Percentiles rank a stretch among this genome's conserved stretches.
Conservation (phyloP, 2,888 invertebrate genomes). For the Hoplodrina ambigua region DNA sequence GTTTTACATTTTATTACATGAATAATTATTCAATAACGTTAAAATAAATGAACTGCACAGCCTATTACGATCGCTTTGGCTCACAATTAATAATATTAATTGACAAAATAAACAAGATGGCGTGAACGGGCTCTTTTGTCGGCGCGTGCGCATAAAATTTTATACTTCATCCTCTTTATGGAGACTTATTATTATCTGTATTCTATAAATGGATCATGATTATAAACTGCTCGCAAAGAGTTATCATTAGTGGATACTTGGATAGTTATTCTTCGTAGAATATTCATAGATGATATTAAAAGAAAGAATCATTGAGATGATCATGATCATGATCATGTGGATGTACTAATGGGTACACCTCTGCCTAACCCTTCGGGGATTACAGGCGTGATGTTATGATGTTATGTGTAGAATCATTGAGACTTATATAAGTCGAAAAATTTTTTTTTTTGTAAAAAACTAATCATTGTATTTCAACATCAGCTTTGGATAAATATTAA, state of each 20-base stretch:
- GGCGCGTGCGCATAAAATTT: constrained; percentile 67
- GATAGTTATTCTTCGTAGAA: too few species aligned
- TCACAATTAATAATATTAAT: constrained; percentile 64
- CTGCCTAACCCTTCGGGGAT: too few species aligned
- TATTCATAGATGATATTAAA: too few species aligned
- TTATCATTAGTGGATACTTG: constrained; percentile 9
- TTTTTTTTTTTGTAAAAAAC: too few species aligned
- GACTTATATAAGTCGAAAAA: too few species aligned
- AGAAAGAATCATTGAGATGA: not conserved
- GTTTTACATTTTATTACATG: constrained; percentile 21
- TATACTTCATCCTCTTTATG: constrained; percentile 67
- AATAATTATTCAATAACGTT: constrained; percentile 28
- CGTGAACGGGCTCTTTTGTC: constrained; percentile 68
- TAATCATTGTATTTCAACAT: too few species aligned
- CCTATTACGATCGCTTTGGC: constrained; percentile 33
- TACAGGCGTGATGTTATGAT: too few species aligned
- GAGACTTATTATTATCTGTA: constrained; percentile 62
- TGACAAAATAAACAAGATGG: constrained; percentile 71
- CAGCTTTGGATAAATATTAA: too few species aligned
- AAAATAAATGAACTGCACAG: constrained; percentile 29
- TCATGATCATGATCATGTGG: too few species aligned
- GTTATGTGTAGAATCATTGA: too few species aligned
- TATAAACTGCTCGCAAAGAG: constrained; percentile 55
- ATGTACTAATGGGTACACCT: too few species aligned
- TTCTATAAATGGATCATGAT: constrained; percentile 68